These are phyloP conservation scores for Nymphalis polychloros DNA, from an alignment of 2,888 invertebrate genomes.

Conservation along the genomic window DNA sequence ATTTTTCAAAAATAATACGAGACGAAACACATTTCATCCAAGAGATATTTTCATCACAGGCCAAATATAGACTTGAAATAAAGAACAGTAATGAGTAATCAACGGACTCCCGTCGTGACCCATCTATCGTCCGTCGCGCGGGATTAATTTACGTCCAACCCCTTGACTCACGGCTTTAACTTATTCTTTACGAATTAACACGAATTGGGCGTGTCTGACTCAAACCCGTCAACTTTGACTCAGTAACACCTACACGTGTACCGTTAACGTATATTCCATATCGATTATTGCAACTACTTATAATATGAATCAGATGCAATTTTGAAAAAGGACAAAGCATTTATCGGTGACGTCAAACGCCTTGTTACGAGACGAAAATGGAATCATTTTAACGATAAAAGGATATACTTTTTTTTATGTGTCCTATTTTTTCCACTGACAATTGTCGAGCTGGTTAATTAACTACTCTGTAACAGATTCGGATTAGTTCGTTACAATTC, in stretches of 20 bases:
- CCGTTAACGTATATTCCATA: not conserved
- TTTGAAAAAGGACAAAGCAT: not conserved
- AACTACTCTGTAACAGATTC: not conserved
- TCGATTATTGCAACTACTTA: not conserved
- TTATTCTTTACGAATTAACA: constrained; percentile 17
- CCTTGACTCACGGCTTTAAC: constrained; percentile 31
- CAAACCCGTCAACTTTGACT: constrained; percentile 11
- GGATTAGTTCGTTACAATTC: too few relatives aligned
- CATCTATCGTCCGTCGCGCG: constrained; percentile 32
- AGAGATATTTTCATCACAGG: constrained; percentile 1
- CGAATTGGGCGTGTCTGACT: constrained; percentile 19
- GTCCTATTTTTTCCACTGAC: too few relatives aligned
- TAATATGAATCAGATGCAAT: constrained; percentile 3
- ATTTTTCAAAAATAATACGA: not conserved
- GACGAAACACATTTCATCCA: constrained; percentile 2
- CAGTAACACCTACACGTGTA: constrained; percentile 2
- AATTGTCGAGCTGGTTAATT: not conserved
- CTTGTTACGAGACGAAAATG: not conserved
- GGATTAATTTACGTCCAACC: constrained; percentile 37
- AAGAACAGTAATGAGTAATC: constrained; percentile 32
- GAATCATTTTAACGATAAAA: too few relatives aligned
- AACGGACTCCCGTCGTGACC: constrained; percentile 25
- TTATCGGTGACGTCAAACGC: not conserved
- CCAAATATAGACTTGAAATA: constrained; percentile 24
- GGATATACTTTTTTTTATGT: too few relatives aligned